These are phyloP conservation scores for Latrodectus hesperus DNA, from an alignment of 2,888 invertebrate genomes.

Conservation along the genomic window DNA sequence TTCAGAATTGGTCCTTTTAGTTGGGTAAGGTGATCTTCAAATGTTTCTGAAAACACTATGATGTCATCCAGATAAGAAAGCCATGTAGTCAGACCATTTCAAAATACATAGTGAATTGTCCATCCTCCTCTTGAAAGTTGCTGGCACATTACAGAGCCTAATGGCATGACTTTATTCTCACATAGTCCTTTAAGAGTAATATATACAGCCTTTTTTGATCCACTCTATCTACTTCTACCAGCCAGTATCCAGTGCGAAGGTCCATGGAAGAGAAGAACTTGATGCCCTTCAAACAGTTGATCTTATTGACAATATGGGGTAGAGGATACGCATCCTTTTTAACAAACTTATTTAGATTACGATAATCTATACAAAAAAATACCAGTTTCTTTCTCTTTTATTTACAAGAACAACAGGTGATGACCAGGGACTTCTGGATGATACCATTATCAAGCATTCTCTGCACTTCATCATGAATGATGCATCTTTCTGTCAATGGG, in stretches of 20 bases:
- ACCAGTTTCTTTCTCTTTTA: neutral
- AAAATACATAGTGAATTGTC: slow-evolving; percentile 66
- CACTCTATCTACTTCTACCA: no score
- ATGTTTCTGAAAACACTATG: slow-evolving; percentile 56
- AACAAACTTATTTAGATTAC: slow-evolving; percentile 47
- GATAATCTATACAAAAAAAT: slow-evolving; percentile 8
- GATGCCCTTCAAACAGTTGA: no score
- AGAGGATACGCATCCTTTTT: no score
- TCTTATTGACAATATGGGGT: no score
- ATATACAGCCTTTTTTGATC: no score
- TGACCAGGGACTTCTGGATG: slow-evolving; percentile 9
- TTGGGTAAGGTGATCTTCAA: no score
- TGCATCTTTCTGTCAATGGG: neutral
- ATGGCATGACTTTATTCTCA: slow-evolving; percentile 72
- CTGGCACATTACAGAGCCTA: slow-evolving; percentile 71
- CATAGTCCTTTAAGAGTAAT: no score
- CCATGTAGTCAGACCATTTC: slow-evolving; percentile 59
- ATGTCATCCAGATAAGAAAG: slow-evolving; percentile 71
- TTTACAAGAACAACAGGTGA: neutral
- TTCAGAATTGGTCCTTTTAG: no score
- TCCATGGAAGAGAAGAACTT: no score
- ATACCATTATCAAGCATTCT: neutral
- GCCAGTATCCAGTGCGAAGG: no score
- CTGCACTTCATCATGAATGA: neutral
- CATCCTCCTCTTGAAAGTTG: slow-evolving; percentile 72